Evolutionary conservation across 2,113 vertebrate genomes (phyloP).

Genomic region (Leiothrix lutea): DNA sequence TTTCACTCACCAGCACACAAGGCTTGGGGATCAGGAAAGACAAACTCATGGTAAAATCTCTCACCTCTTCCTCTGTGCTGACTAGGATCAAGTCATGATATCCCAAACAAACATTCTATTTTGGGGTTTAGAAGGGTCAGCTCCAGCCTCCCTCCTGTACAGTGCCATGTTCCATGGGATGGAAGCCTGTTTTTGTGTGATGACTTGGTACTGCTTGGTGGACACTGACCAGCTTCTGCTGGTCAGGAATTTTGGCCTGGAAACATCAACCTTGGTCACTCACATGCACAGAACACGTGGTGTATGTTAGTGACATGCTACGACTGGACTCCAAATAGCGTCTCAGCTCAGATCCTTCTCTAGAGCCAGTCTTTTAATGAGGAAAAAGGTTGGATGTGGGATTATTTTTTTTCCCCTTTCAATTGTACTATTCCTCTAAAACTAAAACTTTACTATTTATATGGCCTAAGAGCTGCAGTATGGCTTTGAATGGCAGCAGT

Average conservation of each 20-base stretch:
- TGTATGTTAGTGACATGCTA: background rate
- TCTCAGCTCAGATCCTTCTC: background rate
- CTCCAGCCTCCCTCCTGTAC: background rate
- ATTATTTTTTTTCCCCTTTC: background rate
- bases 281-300: rapidly evolving
- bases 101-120: background rate
- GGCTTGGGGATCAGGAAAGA: background rate
- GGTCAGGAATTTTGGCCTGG: background rate
- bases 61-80: background rate
- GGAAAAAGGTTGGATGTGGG: background rate
- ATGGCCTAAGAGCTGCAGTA: background rate
- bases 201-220: background rate
- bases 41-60: background rate
- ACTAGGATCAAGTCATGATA: background rate
- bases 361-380: background rate
- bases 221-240: rapidly evolving
- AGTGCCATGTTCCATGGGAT: rapidly evolving
- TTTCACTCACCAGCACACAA: background rate
- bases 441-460: background rate
- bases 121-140: background rate
- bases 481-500: background rate
- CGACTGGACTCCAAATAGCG: background rate
- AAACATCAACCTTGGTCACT: background rate
- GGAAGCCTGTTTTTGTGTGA: background rate
- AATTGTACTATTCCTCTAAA: background rate